Evolutionary conservation across 2,113 vertebrate genomes (phyloP).

Genomic region (Donacobius atricapilla): DNA sequence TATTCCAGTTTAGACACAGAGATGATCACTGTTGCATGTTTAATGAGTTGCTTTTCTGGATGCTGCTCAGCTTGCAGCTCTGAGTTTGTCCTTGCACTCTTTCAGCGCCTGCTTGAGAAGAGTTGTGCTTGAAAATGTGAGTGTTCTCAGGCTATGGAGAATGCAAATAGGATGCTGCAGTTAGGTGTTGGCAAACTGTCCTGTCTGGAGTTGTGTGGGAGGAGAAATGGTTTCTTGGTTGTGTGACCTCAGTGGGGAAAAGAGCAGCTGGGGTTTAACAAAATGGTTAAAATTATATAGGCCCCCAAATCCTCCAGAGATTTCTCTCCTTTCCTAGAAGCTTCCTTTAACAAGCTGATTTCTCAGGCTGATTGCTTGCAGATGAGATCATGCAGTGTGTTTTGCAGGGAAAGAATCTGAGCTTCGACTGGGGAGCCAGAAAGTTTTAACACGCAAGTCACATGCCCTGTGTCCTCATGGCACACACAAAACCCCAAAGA

Average conservation of each 20-base stretch:
- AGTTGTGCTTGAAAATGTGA: neutral
- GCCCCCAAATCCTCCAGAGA: constrained; percentile 40
- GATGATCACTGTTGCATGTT: neutral
- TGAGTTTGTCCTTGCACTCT: neutral
- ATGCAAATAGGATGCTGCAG: neutral
- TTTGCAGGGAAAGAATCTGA: constrained; percentile 61
- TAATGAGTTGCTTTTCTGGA: neutral
- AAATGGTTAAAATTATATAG: constrained; percentile 58
- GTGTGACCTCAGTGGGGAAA: constrained; percentile 29
- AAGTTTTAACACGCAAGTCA: constrained; percentile 47
- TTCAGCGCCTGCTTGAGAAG: neutral
- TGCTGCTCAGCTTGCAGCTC: neutral
- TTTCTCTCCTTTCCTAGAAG: constrained; percentile 66
- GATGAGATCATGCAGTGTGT: constrained; percentile 66
- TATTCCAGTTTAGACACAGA: neutral
- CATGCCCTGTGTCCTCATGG: constrained; percentile 42
- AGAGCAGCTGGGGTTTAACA: constrained; percentile 57
- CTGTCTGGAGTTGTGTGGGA: constrained; percentile 27
- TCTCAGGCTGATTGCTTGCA: constrained; percentile 71
- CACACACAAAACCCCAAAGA: neutral
- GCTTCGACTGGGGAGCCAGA: constrained; percentile 26
- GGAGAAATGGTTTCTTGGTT: constrained; percentile 25
- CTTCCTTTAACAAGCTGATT: constrained; percentile 71
- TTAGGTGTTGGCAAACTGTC: constrained; percentile 18
- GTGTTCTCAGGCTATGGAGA: neutral